phyloP scores from a whole-genome alignment of 2,888 invertebrate genomes.

The Saturnia pavonia region DNA sequence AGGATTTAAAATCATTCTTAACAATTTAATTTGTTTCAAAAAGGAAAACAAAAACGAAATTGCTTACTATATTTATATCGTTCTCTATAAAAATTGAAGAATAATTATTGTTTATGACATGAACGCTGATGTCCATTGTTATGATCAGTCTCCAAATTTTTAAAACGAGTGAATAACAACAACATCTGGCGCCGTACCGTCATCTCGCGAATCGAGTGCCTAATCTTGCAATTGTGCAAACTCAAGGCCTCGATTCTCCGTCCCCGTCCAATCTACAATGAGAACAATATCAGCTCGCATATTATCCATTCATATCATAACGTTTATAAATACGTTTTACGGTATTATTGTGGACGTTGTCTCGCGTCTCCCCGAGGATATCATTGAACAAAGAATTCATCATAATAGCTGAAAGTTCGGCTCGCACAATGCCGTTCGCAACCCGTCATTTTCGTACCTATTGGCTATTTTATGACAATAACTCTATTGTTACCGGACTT shows the following conservation, averaged over 20 bases:
- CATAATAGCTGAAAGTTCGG: slow-evolving; percentile 71
- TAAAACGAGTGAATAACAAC: slow-evolving; percentile 1
- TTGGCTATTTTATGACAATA: slow-evolving; percentile 81
- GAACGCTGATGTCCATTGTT: slow-evolving; percentile 16
- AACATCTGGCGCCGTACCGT: slow-evolving; percentile 46
- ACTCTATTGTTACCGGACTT: slow-evolving; percentile 62
- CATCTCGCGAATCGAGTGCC: slow-evolving; percentile 52
- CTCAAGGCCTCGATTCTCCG: slow-evolving; percentile 54
- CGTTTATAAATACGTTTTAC: slow-evolving; percentile 77
- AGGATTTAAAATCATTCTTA: too few species aligned
- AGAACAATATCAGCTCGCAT: slow-evolving; percentile 60
- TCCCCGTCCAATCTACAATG: slow-evolving; percentile 51
- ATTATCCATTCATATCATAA: slow-evolving; percentile 80
- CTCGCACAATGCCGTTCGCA: slow-evolving; percentile 34
- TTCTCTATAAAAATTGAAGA: not conserved
- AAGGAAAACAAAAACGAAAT: not conserved
- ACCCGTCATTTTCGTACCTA: slow-evolving; percentile 80
- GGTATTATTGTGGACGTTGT: slow-evolving; percentile 71
- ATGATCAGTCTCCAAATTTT: not conserved
- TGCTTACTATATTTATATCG: not conserved
- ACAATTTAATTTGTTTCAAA: too few species aligned
- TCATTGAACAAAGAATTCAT: slow-evolving; percentile 68
- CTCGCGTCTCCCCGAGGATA: slow-evolving; percentile 75
- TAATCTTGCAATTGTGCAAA: slow-evolving; percentile 71
- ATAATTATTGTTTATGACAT: not conserved